Base-by-base conservation (phyloP, 2,113 vertebrate species). In the Eleginops maclovinus region DNA sequence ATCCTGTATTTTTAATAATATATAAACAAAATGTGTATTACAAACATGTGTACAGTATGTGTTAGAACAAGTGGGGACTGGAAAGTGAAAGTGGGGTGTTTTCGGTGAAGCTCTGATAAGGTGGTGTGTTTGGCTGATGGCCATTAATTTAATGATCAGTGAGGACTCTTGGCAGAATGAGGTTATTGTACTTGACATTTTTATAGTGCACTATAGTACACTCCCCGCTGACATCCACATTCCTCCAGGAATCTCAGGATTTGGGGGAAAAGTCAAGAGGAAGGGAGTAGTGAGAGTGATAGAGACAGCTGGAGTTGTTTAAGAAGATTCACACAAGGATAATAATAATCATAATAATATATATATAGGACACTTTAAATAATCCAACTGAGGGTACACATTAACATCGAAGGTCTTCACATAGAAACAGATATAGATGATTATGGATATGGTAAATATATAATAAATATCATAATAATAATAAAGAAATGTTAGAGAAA, bases 71-170 rank as follows among this genome's bases (percentile, higher is more conserved):
- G 14, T 9, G 7, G 10, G 7, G 11, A 31, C 7, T 43, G 26
- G 59, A 67, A 71, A 75, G 0, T 40, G 0, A 74, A 64, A 55
- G 44, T 0, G 12, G 12, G 7, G 15, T 50, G 1, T 10, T 72
- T 69, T 62, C 11, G 6, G 28, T 60, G 58, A 26, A 40, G 28
- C 54, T 65, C 7, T 72, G 21, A 54, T 76, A 49, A 70, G 10
- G 51, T 2, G 31, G 31, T 16, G 12, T 51, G 65, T 64, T 61
- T 61, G 22, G 41, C 61, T 46, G 10, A 3, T 15, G 16, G 31
- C 31, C 17, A 40, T 58, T 15, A 8, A 22, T 28, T 85, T 24
- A n/a, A 62, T 51, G 21, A 12, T 40, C 36, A 40, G 5, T 21
- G 12, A 26, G 55, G 15, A 12, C 1, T 82, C 41, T 67, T 67